Evolutionary conservation across 37 sponge, comb jelly and placozoan species (phyloP).

Genomic region (Ianthella basta): DNA sequence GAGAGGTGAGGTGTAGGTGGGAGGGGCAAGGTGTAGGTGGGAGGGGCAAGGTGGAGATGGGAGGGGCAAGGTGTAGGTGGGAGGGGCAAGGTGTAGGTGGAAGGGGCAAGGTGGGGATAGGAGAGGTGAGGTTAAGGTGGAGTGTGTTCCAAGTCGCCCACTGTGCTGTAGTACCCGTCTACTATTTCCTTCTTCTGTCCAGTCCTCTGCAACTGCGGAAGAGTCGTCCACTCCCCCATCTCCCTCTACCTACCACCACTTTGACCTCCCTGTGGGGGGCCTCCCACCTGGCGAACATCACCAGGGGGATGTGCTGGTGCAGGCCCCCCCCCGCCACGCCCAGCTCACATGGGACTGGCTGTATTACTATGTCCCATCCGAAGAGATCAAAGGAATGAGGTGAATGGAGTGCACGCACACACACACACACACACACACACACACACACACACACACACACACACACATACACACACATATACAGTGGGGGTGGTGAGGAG

Average conservation of each 20-base stretch:
- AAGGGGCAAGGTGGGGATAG: not conserved
- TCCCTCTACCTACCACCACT: not conserved
- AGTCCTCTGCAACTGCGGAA: not conserved
- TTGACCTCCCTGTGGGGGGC: slow-evolving; percentile 58
- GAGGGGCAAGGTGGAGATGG: too few species aligned
- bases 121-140: not conserved
- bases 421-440: too few species aligned
- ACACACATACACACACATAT: too few species aligned
- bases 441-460: too few species aligned
- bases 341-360: slow-evolving; percentile 72
- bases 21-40: too few species aligned
- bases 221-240: too few species aligned
- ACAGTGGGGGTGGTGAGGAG: too few species aligned
- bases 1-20: not conserved
- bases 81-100: not conserved
- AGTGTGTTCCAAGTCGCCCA: not conserved
- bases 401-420: not conserved
- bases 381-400: slow-evolving; percentile 12
- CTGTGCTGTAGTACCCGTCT: not conserved
- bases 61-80: not conserved
- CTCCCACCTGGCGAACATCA: slow-evolving; percentile 44
- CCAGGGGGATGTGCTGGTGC: slow-evolving; percentile 32
- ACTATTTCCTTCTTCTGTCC: not conserved
- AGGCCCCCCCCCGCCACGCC: slow-evolving; percentile 60
- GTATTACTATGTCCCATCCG: not conserved